phyloP scores from a whole-genome alignment of 1,140 invertebrate species.

The Pogonognathellus flavescens region DNA sequence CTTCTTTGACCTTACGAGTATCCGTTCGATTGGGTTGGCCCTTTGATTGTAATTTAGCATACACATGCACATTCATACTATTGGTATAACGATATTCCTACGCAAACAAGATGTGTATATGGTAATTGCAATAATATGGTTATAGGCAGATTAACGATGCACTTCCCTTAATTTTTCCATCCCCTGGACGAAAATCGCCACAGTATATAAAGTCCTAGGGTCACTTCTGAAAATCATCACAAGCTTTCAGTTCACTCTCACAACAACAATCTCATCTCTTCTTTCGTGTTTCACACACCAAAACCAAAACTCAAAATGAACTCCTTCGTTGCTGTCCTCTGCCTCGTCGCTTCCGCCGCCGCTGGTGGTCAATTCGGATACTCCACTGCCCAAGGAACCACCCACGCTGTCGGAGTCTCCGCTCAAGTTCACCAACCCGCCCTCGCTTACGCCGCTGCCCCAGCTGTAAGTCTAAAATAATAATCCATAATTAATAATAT shows the following conservation, averaged over 20 bases:
- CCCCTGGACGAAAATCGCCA: too few relatives aligned
- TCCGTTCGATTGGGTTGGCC: constrained; percentile 7
- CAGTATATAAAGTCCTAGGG: neutral
- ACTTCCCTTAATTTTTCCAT: neutral
- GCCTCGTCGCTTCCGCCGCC: constrained; percentile 24
- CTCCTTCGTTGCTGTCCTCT: constrained; percentile 34
- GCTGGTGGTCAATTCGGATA: constrained; percentile 42
- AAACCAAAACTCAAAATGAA: constrained; percentile 22
- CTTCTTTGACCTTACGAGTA: constrained; percentile 3
- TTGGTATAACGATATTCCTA: neutral
- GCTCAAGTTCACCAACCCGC: too few relatives aligned
- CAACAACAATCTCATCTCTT: constrained; percentile 26
- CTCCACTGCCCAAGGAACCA: constrained; percentile 48
- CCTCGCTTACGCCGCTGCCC: constrained; percentile 1
- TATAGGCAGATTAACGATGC: neutral
- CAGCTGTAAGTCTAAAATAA: constrained; percentile 9
- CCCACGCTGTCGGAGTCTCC: constrained; percentile 33
- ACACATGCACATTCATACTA: neutral
- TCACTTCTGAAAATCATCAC: neutral
- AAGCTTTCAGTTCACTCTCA: constrained; percentile 16
- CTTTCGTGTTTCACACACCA: neutral
- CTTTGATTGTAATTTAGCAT: constrained; percentile 1
- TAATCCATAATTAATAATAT: neutral
- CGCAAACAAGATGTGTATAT: too few relatives aligned
- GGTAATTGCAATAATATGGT: too few relatives aligned